Evolutionary conservation across 2,888 invertebrate genomes (phyloP).

Genomic region (Aplocera efformata): DNA sequence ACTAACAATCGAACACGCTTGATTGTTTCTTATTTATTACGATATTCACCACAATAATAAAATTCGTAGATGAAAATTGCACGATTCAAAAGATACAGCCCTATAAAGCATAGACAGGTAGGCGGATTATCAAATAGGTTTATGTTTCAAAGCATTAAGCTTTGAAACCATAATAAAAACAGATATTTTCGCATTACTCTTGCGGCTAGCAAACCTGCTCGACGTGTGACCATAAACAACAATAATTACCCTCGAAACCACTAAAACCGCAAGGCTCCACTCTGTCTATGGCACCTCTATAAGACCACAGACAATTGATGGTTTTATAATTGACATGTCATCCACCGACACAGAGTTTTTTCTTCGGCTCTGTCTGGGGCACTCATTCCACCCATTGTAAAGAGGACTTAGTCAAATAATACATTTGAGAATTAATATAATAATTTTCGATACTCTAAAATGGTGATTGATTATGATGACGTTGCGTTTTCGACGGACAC

Average conservation of each 20-base stretch:
- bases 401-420: conserved; percentile 73
- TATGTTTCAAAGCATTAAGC: too few relatives aligned
- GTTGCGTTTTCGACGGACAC: conserved; percentile 42
- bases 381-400: conserved; percentile 67
- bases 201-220: not conserved
- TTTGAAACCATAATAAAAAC: too few relatives aligned
- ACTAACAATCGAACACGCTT: too few relatives aligned
- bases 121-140: too few relatives aligned
- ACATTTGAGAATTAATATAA: conserved; percentile 72
- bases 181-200: too few relatives aligned
- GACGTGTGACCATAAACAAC: not conserved
- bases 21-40: too few relatives aligned
- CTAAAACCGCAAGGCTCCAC: conserved; percentile 48
- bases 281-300: conserved; percentile 49
- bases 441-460: conserved; percentile 69
- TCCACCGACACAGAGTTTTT: conserved; percentile 46
- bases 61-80: too few relatives aligned
- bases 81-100: too few relatives aligned
- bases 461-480: conserved; percentile 77
- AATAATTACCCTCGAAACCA: conserved; percentile 30
- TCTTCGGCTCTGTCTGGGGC: conserved; percentile 51
- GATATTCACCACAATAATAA: too few relatives aligned
- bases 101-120: too few relatives aligned
- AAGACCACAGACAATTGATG: conserved; percentile 57
- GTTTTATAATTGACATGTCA: conserved; percentile 76